Percentiles rank a stretch among this genome's conserved stretches.
Conservation (phyloP, 2,797 vertebrate species). For the Hypotaenidia okinawae region DNA sequence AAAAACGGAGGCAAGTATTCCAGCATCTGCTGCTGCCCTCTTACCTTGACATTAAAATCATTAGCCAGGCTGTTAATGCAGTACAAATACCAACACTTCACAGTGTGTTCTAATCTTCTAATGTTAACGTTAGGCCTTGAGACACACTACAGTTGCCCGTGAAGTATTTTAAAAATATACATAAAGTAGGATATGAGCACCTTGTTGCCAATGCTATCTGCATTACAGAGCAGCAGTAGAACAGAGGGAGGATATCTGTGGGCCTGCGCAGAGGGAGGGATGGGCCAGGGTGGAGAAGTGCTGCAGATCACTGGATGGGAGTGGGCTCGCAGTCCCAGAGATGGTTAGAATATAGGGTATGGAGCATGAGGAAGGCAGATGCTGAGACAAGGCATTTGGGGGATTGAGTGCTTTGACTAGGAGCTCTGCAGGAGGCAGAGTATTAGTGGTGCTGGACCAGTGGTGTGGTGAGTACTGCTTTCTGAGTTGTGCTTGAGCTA, state of each 20-base stretch:
- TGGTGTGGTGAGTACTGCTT: not conserved
- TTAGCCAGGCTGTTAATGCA: not conserved
- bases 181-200: not conserved
- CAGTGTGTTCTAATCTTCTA: not conserved
- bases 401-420: not conserved
- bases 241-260: not conserved
- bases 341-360: not conserved
- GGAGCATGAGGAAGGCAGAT: not conserved
- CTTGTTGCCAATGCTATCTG: not conserved
- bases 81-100: not conserved
- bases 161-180: not conserved
- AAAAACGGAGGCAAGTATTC: conserved; percentile 90
- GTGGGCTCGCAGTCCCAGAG: not conserved
- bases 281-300: not conserved
- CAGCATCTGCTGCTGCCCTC: not conserved
- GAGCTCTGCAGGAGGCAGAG: not conserved
- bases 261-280: not conserved
- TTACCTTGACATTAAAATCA: not conserved
- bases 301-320: not conserved
- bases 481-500: not conserved
- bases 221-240: not conserved
- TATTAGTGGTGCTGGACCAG: not conserved
- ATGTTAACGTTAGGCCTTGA: not conserved
- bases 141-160: not conserved
- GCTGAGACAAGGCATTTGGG: not conserved